Base-by-base conservation (phyloP, 2,113 vertebrate species). In the Tonatia bakeri region DNA sequence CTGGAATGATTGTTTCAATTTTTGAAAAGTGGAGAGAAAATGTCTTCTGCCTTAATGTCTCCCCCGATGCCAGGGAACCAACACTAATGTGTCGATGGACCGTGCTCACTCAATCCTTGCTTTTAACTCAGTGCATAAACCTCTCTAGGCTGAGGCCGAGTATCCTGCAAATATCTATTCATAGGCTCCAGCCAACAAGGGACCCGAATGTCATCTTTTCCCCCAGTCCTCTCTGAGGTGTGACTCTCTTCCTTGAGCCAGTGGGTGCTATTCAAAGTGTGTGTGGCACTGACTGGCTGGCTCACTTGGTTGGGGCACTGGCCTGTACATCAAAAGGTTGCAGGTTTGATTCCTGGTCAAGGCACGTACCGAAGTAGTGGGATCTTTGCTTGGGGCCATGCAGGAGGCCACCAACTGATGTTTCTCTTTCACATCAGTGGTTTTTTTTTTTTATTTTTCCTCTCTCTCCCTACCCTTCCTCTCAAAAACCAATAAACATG, bases 21-120 rank as follows among this genome's bases (percentile, higher is more conserved):
- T 95, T 94, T 94, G 84, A 87, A 93, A 90, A 87, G 54, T 92
- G 19, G 87, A 88, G 69, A 90, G 64, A 82, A 92, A 91, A 95
- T 87, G 24, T 80, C 69, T 31, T 59, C 52, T 70, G n/a, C 0
- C 0, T 64, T 59, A 59, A 94, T 65, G 24, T 95, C 45, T 94
- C 77, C 15, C 56, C 33, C 14, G 79, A 80, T 79, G 50, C 64
- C 9, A 28, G 56, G 33, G 73, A 92, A 47, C 38, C 20, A 47
- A 43, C 45, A 76, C 50, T 88, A 77, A 87, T 33, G 47, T 95
- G 76, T 75, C 3, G 2, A 85, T 50, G 0, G 13, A 65, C 28
- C 72, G 7, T 73, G 47, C 7, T 13, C 47, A 28, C 61, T 88
- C 54, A 75, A 47, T 92, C 28, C 54, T 64, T 83, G 85, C 72